These are phyloP conservation scores for Phytoseiulus persimilis DNA, from an alignment of 2,888 invertebrate genomes.

Conservation along the genomic window DNA sequence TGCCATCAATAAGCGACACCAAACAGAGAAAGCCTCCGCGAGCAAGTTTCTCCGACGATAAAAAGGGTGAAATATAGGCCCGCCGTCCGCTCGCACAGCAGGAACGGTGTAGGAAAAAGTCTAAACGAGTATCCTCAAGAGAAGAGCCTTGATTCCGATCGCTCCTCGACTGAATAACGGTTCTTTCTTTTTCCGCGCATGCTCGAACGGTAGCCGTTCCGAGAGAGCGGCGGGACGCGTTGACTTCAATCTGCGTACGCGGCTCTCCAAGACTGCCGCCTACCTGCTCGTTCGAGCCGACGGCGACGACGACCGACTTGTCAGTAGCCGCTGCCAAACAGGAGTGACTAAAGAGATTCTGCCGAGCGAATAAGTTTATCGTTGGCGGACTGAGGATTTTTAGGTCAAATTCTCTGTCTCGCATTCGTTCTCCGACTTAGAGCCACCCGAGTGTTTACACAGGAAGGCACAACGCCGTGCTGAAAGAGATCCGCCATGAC, in stretches of 20 bases:
- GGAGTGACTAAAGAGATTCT: background rate
- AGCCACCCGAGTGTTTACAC: background rate
- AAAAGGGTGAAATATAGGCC: conserved; percentile 38
- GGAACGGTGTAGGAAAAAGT: background rate
- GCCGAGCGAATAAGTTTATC: background rate
- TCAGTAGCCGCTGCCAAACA: no score
- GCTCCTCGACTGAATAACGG: background rate
- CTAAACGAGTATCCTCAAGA: background rate
- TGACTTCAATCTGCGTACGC: background rate
- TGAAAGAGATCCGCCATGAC: background rate
- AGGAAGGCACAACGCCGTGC: background rate
- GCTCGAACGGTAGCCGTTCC: background rate
- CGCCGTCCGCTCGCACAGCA: background rate
- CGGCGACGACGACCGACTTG: no score
- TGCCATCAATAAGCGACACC: conserved; percentile 31
- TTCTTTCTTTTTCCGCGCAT: background rate
- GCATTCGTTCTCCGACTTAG: background rate
- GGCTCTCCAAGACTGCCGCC: no score
- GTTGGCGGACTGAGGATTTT: background rate
- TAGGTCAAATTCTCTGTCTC: background rate
- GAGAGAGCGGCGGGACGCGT: background rate
- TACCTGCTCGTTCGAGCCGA: no score
- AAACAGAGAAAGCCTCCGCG: background rate
- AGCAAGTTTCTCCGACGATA: conserved; percentile 10
- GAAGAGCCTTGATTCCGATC: background rate